Evolutionary conservation across 2,888 invertebrate genomes (phyloP).

Genomic region (Achlya flavicornis): DNA sequence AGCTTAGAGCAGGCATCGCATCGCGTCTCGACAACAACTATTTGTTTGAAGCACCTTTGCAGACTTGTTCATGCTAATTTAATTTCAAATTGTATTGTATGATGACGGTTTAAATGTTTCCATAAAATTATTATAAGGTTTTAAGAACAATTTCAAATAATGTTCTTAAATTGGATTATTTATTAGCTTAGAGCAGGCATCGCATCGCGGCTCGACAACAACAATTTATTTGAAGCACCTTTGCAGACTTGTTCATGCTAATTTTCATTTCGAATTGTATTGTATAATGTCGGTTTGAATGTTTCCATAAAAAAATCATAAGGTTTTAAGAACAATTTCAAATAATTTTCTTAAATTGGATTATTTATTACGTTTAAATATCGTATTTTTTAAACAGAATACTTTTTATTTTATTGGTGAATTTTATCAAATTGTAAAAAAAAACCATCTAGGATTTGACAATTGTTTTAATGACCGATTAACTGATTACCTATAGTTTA

Average conservation of each 20-base stretch:
- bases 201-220: slow-evolving; percentile 33
- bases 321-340: no score
- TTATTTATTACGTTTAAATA: not conserved
- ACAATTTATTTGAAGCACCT: slow-evolving; percentile 62
- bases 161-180: not conserved
- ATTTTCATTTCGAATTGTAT: slow-evolving; percentile 59
- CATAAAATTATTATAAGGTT: not conserved
- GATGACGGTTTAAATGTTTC: slow-evolving; percentile 1
- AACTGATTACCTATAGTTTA: no score
- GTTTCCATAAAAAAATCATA: not conserved
- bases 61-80: slow-evolving; percentile 66
- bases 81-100: slow-evolving; percentile 47
- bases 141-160: no score
- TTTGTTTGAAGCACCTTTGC: slow-evolving; percentile 58
- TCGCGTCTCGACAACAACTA: slow-evolving; percentile 41
- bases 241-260: slow-evolving; percentile 60
- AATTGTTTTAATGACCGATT: no score
- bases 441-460: no score
- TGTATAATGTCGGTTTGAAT: slow-evolving; percentile 7
- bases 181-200: slow-evolving; percentile 37
- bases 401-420: no score
- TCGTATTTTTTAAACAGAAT: not conserved
- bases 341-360: no score
- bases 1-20: slow-evolving; percentile 39
- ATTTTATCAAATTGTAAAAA: no score